Conservation (phyloP, 2,113 vertebrate genomes). For the Alexandromys fortis region DNA sequence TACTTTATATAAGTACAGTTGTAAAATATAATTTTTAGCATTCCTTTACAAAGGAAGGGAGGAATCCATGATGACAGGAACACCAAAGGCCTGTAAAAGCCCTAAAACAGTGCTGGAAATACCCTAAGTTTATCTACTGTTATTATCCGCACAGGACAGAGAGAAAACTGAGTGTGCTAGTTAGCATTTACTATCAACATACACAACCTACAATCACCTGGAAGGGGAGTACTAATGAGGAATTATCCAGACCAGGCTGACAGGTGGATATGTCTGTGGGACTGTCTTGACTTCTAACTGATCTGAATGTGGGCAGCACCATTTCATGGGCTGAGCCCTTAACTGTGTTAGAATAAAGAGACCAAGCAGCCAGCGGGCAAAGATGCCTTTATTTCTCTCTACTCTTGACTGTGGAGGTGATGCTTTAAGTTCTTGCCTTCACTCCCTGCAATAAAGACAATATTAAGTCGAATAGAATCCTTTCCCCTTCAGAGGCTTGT, state of each 20-base stretch:
- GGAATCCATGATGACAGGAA: neutral
- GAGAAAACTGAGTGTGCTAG: neutral
- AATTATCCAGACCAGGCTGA: neutral
- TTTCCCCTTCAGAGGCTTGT: neutral
- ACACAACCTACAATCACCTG: neutral
- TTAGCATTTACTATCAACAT: neutral
- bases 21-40: slow-evolving; percentile 47
- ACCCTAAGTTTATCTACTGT: neutral
- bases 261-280: neutral
- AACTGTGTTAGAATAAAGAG: neutral
- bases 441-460: neutral
- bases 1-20: slow-evolving; percentile 23
- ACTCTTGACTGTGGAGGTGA: neutral
- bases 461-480: neutral
- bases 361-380: too few relatives aligned
- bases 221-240: neutral
- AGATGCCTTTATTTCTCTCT: neutral
- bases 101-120: neutral
- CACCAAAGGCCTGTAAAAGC: neutral
- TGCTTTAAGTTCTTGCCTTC: neutral
- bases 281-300: too few relatives aligned
- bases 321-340: neutral
- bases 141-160: neutral
- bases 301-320: neutral
- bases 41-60: slow-evolving; percentile 14